Base-by-base conservation (phyloP, 2,888 invertebrate species). In the Caenorhabditis doughertyi region DNA sequence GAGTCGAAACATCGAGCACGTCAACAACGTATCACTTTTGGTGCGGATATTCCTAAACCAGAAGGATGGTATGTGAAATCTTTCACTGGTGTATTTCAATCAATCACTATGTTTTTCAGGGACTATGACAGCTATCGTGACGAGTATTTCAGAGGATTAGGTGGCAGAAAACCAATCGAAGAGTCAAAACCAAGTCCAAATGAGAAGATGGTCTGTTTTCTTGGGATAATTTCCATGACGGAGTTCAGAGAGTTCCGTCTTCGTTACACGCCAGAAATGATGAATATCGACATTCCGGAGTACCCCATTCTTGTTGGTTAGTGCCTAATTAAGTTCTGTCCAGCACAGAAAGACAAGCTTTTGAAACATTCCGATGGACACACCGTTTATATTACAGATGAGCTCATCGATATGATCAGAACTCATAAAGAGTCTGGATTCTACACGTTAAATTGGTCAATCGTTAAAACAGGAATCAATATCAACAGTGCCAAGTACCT, bases 241-340 rank as follows among this genome's bases (percentile, higher is more conserved):
- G 3, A 13, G 9, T 71, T 35, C 35, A 44, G 58, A 39, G 71
- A 71, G 39, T 32, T 35, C 18, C 51, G 51, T 5, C 18, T 72
- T 27, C 60, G 62, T 3, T 72, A 72, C 42, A 72, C 62, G 0
- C 39, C 23, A 8, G 72, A 72, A 18, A 62, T 62, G 62, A 25
- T 72, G 21, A 39, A 62, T 23, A 53, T 53, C 11, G 51, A 32
- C 0, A 27, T 62, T 25, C 32, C 51, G 9, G 51, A 72, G 25
- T 21, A 9, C 2, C 1, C 18, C 4, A 27, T 5, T 25, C 62
- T 72, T 2, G 7, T 21, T 2, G 62, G 72, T 72, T n/a, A n/a
- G n/a, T n/a, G n/a, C n/a, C n/a, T n/a, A n/a, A n/a, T n/a, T n/a
- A n/a, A n/a, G n/a, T n/a, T n/a, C n/a, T n/a, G 8, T 27, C 39